Conservation (phyloP, 2,888 invertebrate genomes). For the Fragum whitleyi region DNA sequence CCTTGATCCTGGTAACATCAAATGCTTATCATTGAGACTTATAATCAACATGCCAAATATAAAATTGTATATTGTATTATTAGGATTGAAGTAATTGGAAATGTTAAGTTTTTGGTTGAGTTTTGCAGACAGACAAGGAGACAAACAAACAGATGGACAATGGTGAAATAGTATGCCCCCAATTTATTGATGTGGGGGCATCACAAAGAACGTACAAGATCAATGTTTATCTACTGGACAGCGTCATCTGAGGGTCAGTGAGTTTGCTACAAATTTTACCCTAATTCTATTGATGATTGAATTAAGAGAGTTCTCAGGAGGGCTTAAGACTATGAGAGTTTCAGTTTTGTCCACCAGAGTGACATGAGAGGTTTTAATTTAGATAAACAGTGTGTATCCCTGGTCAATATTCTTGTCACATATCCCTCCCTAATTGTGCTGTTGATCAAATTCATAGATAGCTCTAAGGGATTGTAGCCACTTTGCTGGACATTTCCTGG, state of each 20-base stretch:
- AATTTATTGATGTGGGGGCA: no score
- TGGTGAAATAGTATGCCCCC: no score
- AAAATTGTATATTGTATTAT: no score
- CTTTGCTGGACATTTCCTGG: background rate
- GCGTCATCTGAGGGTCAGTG: background rate
- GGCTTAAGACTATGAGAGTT: background rate
- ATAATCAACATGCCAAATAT: no score
- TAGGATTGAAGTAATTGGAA: no score
- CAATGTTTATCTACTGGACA: no score
- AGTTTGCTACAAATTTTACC: background rate
- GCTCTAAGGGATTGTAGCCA: background rate
- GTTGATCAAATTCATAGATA: conserved; percentile 2
- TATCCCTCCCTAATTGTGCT: background rate
- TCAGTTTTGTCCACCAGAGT: background rate
- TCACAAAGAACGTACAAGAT: no score
- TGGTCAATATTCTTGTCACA: background rate
- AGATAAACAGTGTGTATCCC: background rate
- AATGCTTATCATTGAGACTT: no score
- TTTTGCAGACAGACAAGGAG: no score
- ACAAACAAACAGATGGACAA: no score
- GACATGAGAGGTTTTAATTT: conserved; percentile 4
- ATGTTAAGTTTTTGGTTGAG: no score
- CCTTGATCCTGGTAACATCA: no score
- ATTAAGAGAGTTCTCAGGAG: background rate
- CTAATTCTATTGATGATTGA: conserved; percentile 1